Percentiles rank a stretch among this genome's conserved stretches.
Evolutionary conservation across 2,797 vertebrate genomes (phyloP).

Genomic region (Neosalanx taihuensis): DNA sequence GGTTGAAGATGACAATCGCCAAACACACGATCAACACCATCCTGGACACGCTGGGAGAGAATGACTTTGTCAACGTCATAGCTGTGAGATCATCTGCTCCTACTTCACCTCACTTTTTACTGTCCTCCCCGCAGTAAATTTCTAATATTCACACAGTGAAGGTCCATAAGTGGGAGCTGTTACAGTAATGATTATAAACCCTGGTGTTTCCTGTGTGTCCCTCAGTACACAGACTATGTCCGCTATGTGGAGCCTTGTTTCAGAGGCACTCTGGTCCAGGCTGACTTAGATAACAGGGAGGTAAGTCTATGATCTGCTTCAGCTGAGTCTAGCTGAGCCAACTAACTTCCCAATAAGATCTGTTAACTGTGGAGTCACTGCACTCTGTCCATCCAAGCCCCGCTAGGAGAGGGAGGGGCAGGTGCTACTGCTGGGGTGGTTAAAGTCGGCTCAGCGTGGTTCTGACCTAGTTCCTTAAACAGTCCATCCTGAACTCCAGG

Average conservation of each 20-base stretch:
- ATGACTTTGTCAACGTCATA: conserved; percentile 97
- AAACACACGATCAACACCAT: conserved; percentile 96
- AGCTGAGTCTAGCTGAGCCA: conserved; percentile 27
- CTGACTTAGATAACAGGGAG: conserved; percentile 94
- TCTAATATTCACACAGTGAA: not conserved
- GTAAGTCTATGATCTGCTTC: conserved; percentile 70
- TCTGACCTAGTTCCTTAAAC: conserved; percentile 42
- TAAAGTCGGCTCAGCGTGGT: conserved; percentile 18
- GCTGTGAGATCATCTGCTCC: conserved; percentile 72
- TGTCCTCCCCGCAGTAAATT: too few relatives aligned
- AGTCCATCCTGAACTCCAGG: conserved; percentile 14
- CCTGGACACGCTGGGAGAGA: conserved; percentile 93
- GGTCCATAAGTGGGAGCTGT: not conserved
- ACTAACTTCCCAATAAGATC: conserved; percentile 18
- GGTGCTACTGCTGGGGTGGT: not conserved
- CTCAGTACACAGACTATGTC: conserved; percentile 93
- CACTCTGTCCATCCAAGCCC: not conserved
- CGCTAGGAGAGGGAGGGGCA: not conserved
- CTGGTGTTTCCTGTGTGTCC: not conserved
- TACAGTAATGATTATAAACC: not conserved
- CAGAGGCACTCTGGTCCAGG: conserved; percentile 90
- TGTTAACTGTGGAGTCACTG: not conserved
- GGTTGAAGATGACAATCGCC: conserved; percentile 91
- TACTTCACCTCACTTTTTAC: not conserved
- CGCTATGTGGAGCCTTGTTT: conserved; percentile 96